Conservation (phyloP, 2,888 invertebrate genomes). For the Drosophila imparisetae region DNA sequence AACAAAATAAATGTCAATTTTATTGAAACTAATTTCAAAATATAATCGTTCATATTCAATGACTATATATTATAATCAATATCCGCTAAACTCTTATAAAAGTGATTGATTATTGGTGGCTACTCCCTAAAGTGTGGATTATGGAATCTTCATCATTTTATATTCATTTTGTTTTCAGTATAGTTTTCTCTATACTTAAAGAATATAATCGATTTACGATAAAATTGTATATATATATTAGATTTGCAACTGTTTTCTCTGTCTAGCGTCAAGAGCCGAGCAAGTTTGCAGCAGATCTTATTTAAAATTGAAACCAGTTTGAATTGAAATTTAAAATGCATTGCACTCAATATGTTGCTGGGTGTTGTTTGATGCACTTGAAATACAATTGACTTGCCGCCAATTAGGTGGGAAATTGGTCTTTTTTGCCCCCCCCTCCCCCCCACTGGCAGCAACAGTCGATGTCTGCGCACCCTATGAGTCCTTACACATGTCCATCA, state of each 20-base stretch:
- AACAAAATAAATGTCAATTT: not conserved
- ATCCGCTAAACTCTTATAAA: not conserved
- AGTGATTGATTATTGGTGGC: not conserved
- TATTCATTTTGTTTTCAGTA: not conserved
- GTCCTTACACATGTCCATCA: slow-evolving; percentile 63
- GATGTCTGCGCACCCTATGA: slow-evolving; percentile 25
- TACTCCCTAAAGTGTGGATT: not conserved
- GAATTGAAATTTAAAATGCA: slow-evolving; percentile 12
- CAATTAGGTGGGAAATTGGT: slow-evolving; percentile 69
- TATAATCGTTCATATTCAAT: not conserved
- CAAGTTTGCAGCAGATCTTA: not conserved
- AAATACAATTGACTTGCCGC: slow-evolving; percentile 59
- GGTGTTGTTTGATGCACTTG: slow-evolving; percentile 26
- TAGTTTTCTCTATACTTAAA: not conserved
- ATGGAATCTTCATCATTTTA: not conserved
- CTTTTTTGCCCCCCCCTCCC: slow-evolving; percentile 22
- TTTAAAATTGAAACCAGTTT: not conserved
- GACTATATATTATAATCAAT: not conserved
- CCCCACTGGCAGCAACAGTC: slow-evolving; percentile 33
- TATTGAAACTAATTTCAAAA: not conserved
- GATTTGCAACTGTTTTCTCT: not conserved
- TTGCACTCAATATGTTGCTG: not conserved
- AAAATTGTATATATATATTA: not conserved
- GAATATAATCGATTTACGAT: not conserved
- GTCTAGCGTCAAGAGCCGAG: too few species aligned